A percentile compares a stretch with the other conserved stretches of the same genome.
phyloP scores from a whole-genome alignment of 2,113 vertebrate genomes.

The Choloepus hoffmanni region DNA sequence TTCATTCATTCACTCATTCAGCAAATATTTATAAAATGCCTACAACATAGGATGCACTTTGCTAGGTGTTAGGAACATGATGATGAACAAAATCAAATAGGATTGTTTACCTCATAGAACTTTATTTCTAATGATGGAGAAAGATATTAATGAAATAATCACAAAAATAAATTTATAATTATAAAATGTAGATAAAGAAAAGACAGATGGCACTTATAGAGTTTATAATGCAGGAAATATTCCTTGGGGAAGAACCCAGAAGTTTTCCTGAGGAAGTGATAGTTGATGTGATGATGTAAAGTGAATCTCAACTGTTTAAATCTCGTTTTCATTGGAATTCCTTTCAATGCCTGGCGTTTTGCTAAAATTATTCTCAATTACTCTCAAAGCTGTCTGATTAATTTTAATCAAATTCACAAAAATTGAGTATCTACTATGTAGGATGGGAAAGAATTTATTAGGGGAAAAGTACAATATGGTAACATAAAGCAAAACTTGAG shows the following conservation, averaged over 20 bases:
- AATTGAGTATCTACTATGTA: background rate
- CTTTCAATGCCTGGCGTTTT: background rate
- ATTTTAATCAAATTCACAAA: background rate
- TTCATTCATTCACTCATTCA: background rate
- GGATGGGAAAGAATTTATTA: background rate
- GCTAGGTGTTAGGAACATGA: background rate
- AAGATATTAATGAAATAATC: background rate
- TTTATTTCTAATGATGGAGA: background rate
- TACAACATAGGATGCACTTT: background rate
- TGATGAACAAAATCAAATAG: background rate
- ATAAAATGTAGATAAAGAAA: constrained; percentile 1
- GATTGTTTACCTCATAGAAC: background rate
- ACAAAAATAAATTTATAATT: background rate
- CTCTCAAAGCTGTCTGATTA: background rate
- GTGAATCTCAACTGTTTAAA: background rate
- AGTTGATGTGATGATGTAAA: background rate
- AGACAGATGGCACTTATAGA: background rate
- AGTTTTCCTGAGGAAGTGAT: background rate
- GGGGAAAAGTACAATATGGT: background rate
- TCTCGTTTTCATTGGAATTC: background rate
- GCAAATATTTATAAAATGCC: constrained; percentile 9
- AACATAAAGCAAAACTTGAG: background rate
- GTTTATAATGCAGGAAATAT: background rate
- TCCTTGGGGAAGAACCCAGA: background rate
- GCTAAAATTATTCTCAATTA: background rate